Conservation (phyloP, 2,113 vertebrate species). For the Anser brachyrhynchus region DNA sequence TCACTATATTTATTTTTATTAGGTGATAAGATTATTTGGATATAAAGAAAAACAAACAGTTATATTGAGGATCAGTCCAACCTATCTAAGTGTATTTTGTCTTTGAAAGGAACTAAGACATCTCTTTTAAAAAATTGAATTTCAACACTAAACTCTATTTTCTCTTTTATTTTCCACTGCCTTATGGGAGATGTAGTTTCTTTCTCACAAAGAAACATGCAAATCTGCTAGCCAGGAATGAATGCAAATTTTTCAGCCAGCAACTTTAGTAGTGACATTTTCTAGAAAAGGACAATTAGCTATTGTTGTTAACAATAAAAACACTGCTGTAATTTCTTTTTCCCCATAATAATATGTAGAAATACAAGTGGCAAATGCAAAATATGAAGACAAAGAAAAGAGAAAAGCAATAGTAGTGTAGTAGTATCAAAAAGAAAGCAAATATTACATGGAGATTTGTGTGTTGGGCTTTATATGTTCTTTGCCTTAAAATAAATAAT, state of each 20-base stretch:
- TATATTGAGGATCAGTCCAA: neutral
- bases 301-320: slow-evolving; percentile 22
- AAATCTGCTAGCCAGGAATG: neutral
- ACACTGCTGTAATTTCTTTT: neutral
- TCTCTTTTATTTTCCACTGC: neutral
- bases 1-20: neutral
- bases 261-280: neutral
- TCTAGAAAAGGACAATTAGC: neutral
- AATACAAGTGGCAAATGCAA: neutral
- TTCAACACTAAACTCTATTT: neutral
- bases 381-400: neutral
- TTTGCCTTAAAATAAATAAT: slow-evolving; percentile 40
- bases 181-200: slow-evolving; percentile 27
- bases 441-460: slow-evolving; percentile 9
- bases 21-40: neutral
- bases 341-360: neutral
- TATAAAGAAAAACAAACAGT: neutral
- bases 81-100: neutral
- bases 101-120: neutral
- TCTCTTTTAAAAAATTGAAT: neutral
- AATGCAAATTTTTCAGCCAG: neutral
- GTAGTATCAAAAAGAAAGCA: neutral
- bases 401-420: neutral
- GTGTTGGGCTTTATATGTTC: neutral
- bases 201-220: neutral